Percentiles rank a stretch among this genome's conserved stretches.
These are phyloP conservation scores for Brenthis daphne DNA, from an alignment of 2,888 invertebrate species.

Conservation along the genomic window DNA sequence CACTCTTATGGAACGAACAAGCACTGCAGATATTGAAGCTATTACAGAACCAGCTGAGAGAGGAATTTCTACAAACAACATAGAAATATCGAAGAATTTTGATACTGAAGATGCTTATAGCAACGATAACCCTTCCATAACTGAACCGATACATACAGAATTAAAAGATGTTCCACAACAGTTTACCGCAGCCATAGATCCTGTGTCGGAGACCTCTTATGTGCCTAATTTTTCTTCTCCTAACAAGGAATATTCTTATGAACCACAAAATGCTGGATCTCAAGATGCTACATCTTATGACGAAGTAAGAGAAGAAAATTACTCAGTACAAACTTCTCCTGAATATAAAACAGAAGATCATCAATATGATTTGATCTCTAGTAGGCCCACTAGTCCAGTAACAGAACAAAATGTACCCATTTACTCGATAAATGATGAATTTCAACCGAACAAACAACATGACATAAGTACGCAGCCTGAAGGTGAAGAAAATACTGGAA, in stretches of 20 bases:
- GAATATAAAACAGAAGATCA: slow-evolving; percentile 48
- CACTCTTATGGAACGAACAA: slow-evolving; percentile 75
- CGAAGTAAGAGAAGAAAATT: slow-evolving; percentile 55
- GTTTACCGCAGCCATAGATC: slow-evolving; percentile 51
- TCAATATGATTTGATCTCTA: slow-evolving; percentile 45
- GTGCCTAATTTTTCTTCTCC: slow-evolving; percentile 53
- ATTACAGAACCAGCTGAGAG: slow-evolving; percentile 67
- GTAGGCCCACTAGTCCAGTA: slow-evolving; percentile 51
- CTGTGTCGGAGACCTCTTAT: slow-evolving; percentile 57
- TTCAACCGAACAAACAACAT: slow-evolving; percentile 49
- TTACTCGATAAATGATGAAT: slow-evolving; percentile 54
- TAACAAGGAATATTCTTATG: slow-evolving; percentile 57
- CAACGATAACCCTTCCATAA: slow-evolving; percentile 64
- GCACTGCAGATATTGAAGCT: slow-evolving; percentile 75
- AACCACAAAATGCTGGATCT: slow-evolving; percentile 51
- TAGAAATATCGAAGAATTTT: slow-evolving; percentile 51
- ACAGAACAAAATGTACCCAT: slow-evolving; percentile 57
- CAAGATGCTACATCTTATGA: slow-evolving; percentile 45
- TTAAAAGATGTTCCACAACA: slow-evolving; percentile 49
- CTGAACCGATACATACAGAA: slow-evolving; percentile 54
- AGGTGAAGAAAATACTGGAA: slow-evolving; percentile 37
- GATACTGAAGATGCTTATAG: slow-evolving; percentile 75
- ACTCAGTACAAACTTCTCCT: slow-evolving; percentile 54
- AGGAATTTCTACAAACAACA: slow-evolving; percentile 50
- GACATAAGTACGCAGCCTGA: slow-evolving; percentile 23